Conservation (phyloP, 2,113 vertebrate genomes). For the Xerus inauris region DNA sequence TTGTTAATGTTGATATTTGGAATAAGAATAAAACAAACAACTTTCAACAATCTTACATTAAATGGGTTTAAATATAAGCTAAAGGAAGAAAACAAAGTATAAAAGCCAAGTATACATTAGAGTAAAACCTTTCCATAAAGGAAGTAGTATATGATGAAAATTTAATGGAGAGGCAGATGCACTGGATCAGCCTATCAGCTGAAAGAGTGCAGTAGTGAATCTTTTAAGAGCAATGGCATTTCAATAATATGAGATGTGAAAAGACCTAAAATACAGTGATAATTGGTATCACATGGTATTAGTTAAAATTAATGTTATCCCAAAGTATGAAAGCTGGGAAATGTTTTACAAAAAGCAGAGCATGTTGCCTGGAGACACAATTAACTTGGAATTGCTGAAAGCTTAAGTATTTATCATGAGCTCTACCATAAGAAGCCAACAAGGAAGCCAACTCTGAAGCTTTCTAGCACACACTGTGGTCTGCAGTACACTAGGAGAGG, state of each 20-base stretch:
- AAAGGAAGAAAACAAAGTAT: not conserved
- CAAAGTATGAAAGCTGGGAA: not conserved
- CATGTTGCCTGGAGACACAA: not conserved
- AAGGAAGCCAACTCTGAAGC: not conserved
- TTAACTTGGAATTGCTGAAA: not conserved
- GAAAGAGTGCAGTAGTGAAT: not conserved
- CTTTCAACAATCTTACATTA: not conserved
- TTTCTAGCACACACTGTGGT: rapidly evolving
- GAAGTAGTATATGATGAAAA: not conserved
- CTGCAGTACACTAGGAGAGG: not conserved
- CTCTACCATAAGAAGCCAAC: not conserved
- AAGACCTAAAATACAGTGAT: not conserved
- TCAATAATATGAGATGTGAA: not conserved
- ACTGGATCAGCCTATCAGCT: not conserved
- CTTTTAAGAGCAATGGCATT: not conserved
- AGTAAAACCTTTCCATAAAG: not conserved
- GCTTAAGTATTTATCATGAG: not conserved
- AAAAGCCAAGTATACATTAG: not conserved
- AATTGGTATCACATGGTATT: not conserved
- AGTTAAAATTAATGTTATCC: not conserved
- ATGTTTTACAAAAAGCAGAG: not conserved
- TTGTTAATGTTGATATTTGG: not conserved
- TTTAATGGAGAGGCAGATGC: not conserved
- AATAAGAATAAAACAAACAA: not conserved
- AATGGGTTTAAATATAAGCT: not conserved